These are phyloP conservation scores for Apostichopus leukothele DNA, from an alignment of 53 echinoderm and acorn worm genomes.

Conservation along the genomic window DNA sequence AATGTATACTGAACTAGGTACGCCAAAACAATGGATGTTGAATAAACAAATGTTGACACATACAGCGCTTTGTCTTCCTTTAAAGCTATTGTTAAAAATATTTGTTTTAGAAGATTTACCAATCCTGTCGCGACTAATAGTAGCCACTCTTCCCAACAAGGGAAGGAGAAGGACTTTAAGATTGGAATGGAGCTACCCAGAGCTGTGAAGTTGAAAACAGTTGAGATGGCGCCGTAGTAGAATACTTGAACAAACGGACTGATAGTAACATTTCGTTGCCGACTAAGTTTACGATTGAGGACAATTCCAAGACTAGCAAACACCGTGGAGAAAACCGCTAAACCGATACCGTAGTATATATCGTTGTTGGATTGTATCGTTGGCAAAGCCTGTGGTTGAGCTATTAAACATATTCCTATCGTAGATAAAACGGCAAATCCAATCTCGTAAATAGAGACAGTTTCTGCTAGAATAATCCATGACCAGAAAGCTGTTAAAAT, in stretches of 20 bases:
- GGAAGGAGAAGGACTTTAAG: neutral
- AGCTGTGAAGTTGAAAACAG: neutral
- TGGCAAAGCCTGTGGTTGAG: neutral
- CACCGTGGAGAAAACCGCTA: neutral
- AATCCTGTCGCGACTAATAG: neutral
- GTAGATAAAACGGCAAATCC: slow-evolving; percentile 10
- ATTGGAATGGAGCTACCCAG: neutral
- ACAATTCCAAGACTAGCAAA: slow-evolving; percentile 27
- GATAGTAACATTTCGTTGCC: neutral
- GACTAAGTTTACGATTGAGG: slow-evolving; percentile 29
- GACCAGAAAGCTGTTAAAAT: slow-evolving; percentile 34
- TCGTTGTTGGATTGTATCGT: neutral
- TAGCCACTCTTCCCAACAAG: neutral
- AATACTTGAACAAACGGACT: slow-evolving; percentile 27
- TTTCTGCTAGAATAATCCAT: neutral
- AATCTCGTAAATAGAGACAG: neutral
- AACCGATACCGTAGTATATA: neutral
- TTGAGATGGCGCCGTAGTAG: slow-evolving; percentile 5
- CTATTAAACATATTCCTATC: slow-evolving; percentile 26
- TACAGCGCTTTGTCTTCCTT: slow-evolving; percentile 12
- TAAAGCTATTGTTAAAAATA: slow-evolving; percentile 14
- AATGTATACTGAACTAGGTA: neutral
- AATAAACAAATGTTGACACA: slow-evolving; percentile 23
- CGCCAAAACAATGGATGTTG: slow-evolving; percentile 14
- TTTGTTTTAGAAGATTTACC: slow-evolving; percentile 10